phyloP scores from a whole-genome alignment of 92 coral and sea anemone genomes.

The Parazoanthus atlanticus region DNA sequence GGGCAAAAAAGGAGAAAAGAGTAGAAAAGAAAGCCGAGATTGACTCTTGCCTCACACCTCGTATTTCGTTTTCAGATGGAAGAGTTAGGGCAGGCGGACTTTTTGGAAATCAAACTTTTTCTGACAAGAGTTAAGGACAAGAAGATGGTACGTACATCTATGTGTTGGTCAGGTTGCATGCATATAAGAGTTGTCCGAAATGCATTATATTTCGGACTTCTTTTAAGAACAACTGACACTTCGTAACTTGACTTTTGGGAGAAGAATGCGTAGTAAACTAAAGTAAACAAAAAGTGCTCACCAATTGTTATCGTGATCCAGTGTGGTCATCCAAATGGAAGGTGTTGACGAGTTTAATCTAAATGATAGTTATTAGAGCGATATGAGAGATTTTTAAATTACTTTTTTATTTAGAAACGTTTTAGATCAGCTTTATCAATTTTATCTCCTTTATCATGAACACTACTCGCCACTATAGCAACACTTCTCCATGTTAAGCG shows the following conservation, averaged over 20 bases:
- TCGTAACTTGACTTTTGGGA: background rate
- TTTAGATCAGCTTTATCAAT: too few relatives aligned
- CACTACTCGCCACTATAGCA: too few relatives aligned
- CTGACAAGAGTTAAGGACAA: slow-evolving; percentile 54
- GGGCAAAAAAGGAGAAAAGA: background rate
- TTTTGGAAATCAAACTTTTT: slow-evolving; percentile 48
- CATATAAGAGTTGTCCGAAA: background rate
- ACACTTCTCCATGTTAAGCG: too few relatives aligned
- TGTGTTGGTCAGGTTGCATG: background rate
- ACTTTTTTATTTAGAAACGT: background rate
- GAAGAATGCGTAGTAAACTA: too few relatives aligned
- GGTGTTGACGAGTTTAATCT: background rate
- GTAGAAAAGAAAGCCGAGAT: background rate
- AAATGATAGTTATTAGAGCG: too few relatives aligned
- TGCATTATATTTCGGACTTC: background rate
- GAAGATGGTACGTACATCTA: slow-evolving; percentile 27
- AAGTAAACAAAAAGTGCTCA: background rate
- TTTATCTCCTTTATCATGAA: too few relatives aligned
- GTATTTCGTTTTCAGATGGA: slow-evolving; percentile 48
- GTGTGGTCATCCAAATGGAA: background rate
- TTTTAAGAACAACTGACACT: background rate
- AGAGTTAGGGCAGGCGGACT: slow-evolving; percentile 49
- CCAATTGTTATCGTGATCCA: background rate
- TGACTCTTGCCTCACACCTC: too few relatives aligned
- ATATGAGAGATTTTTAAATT: too few relatives aligned